Evolutionary conservation across 2,113 vertebrate genomes (phyloP).

Genomic region (Apodemus sylvaticus): DNA sequence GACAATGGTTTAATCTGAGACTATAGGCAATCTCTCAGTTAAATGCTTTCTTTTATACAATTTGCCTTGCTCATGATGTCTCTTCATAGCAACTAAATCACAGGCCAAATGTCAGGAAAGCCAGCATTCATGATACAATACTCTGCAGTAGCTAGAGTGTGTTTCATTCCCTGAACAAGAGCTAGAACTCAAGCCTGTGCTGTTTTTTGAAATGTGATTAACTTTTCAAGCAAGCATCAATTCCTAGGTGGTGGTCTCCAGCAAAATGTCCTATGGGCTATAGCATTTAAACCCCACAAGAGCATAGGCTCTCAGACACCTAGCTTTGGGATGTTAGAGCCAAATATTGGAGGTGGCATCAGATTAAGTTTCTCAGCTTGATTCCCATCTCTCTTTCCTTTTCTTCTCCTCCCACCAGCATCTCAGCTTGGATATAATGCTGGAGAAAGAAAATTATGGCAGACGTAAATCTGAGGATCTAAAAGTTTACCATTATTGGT

Average conservation of each 20-base stretch:
- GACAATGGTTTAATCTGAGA: not conserved
- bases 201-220: constrained; percentile 1
- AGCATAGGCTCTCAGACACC: too few species aligned
- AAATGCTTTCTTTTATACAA: not conserved
- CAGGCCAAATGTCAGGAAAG: not conserved
- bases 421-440: not conserved
- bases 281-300: not conserved
- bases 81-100: not conserved
- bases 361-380: not conserved
- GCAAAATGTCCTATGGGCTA: not conserved
- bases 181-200: not conserved
- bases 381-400: not conserved
- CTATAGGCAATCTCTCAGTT: not conserved
- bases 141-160: not conserved
- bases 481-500: not conserved
- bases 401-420: not conserved
- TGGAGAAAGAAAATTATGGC: not conserved
- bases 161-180: not conserved
- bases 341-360: not conserved
- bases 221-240: not conserved
- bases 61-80: not conserved
- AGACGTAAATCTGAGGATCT: not conserved
- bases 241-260: not conserved
- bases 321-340: not conserved
- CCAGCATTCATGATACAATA: not conserved